Conservation (phyloP, 2,888 invertebrate species). For the Venusia cambrica region DNA sequence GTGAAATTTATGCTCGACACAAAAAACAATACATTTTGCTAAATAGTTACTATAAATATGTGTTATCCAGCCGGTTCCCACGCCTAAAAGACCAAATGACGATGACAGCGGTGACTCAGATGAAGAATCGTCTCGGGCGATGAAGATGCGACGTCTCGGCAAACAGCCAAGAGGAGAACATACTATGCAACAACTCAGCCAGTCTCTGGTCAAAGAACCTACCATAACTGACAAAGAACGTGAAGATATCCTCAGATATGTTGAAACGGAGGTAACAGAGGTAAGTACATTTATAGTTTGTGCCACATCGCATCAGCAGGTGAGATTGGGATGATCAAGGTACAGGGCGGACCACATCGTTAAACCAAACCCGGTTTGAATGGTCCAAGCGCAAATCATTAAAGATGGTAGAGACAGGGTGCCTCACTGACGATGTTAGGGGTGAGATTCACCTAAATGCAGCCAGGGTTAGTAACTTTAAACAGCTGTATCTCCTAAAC, state of each 20-base stretch:
- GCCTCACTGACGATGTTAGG: too few relatives aligned
- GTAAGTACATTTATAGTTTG: slow-evolving; percentile 59
- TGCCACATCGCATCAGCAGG: too few relatives aligned
- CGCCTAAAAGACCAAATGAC: slow-evolving; percentile 86
- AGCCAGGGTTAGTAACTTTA: too few relatives aligned
- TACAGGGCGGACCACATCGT: too few relatives aligned
- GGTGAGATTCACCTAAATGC: too few relatives aligned
- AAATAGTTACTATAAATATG: not conserved
- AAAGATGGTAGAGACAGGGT: too few relatives aligned
- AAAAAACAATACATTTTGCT: too few relatives aligned
- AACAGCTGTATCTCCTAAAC: too few relatives aligned
- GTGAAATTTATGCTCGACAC: too few relatives aligned
- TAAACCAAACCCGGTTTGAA: too few relatives aligned
- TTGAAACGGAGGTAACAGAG: slow-evolving; percentile 90
- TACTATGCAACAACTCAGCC: slow-evolving; percentile 58
- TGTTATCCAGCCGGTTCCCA: slow-evolving; percentile 86
- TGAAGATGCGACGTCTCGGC: slow-evolving; percentile 82
- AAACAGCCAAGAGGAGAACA: slow-evolving; percentile 72
- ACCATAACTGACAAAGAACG: slow-evolving; percentile 86
- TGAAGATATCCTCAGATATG: slow-evolving; percentile 90
- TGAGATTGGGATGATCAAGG: too few relatives aligned
- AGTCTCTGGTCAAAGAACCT: slow-evolving; percentile 81
- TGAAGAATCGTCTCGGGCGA: slow-evolving; percentile 82
- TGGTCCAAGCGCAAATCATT: too few relatives aligned
- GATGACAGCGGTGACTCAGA: slow-evolving; percentile 86